A percentile compares a stretch with the other conserved stretches of the same genome.
phyloP scores from a whole-genome alignment of 2,113 vertebrate genomes.

The Antechinus flavipes region DNA sequence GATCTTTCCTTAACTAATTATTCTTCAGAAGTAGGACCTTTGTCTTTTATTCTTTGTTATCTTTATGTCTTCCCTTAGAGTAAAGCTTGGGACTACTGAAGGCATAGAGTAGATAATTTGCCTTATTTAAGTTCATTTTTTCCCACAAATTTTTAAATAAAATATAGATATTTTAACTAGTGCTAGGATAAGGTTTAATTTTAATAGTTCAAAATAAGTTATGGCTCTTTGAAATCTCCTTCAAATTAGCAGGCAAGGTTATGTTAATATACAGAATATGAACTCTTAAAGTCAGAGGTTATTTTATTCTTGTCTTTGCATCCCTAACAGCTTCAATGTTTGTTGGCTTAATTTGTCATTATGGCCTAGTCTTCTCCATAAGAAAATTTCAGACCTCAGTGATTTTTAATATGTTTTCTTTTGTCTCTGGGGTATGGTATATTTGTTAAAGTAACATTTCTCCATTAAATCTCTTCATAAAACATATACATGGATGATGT shows the following conservation, averaged over 20 bases:
- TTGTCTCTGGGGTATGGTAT: neutral
- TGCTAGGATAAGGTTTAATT: neutral
- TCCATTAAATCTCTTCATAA: neutral
- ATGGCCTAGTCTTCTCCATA: neutral
- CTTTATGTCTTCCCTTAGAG: neutral
- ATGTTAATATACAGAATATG: neutral
- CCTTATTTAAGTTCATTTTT: neutral
- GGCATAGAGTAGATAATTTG: neutral
- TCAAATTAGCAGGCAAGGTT: neutral
- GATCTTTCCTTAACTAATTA: neutral
- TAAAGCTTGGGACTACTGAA: neutral
- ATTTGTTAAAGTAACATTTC: neutral
- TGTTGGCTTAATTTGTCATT: neutral
- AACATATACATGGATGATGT: neutral
- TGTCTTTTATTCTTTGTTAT: neutral
- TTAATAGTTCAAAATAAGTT: neutral
- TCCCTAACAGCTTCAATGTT: neutral
- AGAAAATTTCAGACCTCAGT: neutral
- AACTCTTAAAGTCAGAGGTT: neutral
- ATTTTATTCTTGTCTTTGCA: neutral
- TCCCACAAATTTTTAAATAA: neutral
- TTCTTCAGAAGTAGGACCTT: neutral
- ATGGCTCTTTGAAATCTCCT: neutral
- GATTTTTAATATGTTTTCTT: slow-evolving; percentile 12
- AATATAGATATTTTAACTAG: neutral